Evolutionary conservation across 2,797 vertebrate genomes (phyloP).

Genomic region (Siniperca undulata): DNA sequence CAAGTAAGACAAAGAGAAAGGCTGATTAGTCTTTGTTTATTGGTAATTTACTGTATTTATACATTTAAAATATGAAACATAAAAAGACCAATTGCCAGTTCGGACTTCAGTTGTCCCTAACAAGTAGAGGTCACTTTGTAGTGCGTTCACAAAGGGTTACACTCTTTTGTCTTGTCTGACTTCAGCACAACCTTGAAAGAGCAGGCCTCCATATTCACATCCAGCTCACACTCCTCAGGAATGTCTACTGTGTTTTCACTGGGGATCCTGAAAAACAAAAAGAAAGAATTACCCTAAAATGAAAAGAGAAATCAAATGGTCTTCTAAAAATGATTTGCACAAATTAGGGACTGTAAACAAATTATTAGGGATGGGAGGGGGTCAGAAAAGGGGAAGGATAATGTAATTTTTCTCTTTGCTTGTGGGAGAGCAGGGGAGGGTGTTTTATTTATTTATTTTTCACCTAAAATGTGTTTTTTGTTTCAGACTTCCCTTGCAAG

Average conservation of each 20-base stretch:
- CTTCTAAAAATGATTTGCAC: background rate
- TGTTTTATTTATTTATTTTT: background rate
- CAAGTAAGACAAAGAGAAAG: background rate
- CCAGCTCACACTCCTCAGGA: constrained; percentile 59
- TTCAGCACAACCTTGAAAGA: constrained; percentile 45
- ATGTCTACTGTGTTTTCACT: accelerated
- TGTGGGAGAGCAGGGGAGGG: background rate
- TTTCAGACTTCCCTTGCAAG: background rate
- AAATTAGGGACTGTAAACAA: background rate
- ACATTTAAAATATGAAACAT: background rate
- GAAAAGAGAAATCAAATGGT: background rate
- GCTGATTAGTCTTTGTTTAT: constrained; percentile 11
- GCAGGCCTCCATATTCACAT: constrained; percentile 60
- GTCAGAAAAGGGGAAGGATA: background rate
- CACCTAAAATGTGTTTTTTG: background rate
- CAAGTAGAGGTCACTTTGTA: background rate
- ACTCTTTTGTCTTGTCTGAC: constrained; percentile 60
- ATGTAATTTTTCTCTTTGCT: background rate
- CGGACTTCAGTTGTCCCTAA: background rate
- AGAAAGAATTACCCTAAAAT: background rate
- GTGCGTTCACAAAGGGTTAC: constrained; percentile 8
- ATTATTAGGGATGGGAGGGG: background rate
- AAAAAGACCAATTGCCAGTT: background rate
- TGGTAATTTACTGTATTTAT: background rate
- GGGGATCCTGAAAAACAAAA: constrained; percentile 48